phyloP scores from a whole-genome alignment of 2,113 vertebrate genomes.

The Vidua macroura region DNA sequence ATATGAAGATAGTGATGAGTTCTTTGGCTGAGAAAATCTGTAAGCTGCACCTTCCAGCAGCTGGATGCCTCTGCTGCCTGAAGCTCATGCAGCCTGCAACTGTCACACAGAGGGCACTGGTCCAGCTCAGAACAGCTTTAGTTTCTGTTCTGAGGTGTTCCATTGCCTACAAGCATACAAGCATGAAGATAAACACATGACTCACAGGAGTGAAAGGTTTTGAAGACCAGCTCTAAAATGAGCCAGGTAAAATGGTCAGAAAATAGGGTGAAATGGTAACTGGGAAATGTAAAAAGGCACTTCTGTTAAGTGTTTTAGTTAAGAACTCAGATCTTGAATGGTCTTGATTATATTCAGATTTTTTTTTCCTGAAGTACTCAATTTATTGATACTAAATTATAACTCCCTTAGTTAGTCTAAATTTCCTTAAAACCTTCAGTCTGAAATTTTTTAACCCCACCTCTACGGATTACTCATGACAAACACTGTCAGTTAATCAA shows the following conservation, averaged over 20 bases:
- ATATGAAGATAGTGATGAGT: background rate
- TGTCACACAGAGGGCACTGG: background rate
- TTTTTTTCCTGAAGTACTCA: slow-evolving; percentile 40
- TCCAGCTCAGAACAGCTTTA: background rate
- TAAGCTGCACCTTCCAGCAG: background rate
- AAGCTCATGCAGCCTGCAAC: background rate
- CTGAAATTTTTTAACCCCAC: background rate
- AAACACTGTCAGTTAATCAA: background rate
- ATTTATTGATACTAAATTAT: background rate
- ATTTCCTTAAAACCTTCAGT: background rate
- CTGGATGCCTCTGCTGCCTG: background rate
- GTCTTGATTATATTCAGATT: slow-evolving; percentile 8
- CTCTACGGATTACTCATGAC: background rate
- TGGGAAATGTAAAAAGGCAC: background rate
- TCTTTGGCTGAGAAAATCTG: background rate
- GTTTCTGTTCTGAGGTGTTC: background rate
- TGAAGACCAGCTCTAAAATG: background rate
- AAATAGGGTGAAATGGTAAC: background rate
- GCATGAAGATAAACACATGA: background rate
- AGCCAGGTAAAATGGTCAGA: background rate
- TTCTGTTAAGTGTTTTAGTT: background rate
- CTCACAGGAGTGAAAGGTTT: background rate
- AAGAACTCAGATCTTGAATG: background rate
- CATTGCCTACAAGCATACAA: background rate
- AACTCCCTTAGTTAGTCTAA: slow-evolving; percentile 20